Percentiles rank a stretch among this genome's conserved stretches.
Evolutionary conservation across 2,113 vertebrate genomes (phyloP).

Genomic region (Psilopsiagon aymara): DNA sequence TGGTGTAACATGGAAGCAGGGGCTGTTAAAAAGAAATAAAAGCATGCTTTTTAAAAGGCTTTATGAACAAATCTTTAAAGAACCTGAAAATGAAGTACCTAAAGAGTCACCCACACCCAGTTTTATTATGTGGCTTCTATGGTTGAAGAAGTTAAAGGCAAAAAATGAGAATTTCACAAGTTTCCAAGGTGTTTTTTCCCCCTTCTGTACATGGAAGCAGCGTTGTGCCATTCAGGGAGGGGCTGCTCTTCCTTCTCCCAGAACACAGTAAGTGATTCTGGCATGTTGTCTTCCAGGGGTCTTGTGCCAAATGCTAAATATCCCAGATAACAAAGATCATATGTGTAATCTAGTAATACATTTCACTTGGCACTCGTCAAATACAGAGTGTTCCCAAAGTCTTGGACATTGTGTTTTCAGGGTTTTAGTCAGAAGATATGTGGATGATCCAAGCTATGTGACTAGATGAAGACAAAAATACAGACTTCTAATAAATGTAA

Average conservation of each 20-base stretch:
- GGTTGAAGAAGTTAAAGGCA: neutral
- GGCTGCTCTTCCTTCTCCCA: slow-evolving; percentile 3
- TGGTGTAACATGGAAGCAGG: neutral
- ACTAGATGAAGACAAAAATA: slow-evolving; percentile 51
- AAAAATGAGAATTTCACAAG: neutral
- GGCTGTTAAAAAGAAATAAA: neutral
- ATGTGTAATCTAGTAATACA: slow-evolving; percentile 53
- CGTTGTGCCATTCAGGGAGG: neutral
- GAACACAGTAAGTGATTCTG: slow-evolving; percentile 29
- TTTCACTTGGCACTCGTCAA: slow-evolving; percentile 36
- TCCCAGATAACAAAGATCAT: slow-evolving; percentile 57
- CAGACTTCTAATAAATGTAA: slow-evolving; percentile 53
- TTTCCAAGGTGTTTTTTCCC: neutral
- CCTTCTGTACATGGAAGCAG: neutral
- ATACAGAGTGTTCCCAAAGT: slow-evolving; percentile 34
- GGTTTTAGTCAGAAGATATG: slow-evolving; percentile 44
- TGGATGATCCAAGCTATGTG: slow-evolving; percentile 53
- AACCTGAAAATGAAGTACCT: neutral
- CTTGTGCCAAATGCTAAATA: slow-evolving; percentile 56
- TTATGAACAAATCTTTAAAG: neutral
- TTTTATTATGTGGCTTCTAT: neutral
- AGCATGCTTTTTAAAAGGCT: neutral
- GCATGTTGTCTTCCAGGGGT: slow-evolving; percentile 40
- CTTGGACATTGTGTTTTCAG: slow-evolving; percentile 52
- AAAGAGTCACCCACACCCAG: neutral